These are phyloP conservation scores for Scaptomyza flava DNA, from an alignment of 2,888 invertebrate species.

Conservation along the genomic window DNA sequence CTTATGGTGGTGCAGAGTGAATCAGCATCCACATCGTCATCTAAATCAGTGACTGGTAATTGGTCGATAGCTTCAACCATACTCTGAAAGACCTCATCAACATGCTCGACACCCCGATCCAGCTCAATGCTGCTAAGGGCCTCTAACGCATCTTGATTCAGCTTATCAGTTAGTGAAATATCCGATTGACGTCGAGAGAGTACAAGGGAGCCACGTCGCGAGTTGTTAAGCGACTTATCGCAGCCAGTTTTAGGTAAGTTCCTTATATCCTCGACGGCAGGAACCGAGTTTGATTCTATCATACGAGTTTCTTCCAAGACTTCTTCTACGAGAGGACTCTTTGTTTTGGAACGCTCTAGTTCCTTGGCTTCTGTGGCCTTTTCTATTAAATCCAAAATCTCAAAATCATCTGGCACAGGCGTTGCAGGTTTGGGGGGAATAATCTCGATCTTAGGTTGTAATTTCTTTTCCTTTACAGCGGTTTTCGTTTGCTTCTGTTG, in stretches of 20 bases:
- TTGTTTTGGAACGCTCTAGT: constrained; percentile 63
- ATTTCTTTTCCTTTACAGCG: constrained; percentile 5
- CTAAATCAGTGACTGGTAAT: constrained; percentile 5
- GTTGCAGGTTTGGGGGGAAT: constrained; percentile 52
- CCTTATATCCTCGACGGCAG: constrained; percentile 75
- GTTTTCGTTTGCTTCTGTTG: constrained; percentile 23
- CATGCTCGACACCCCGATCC: constrained; percentile 43
- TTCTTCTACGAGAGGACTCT: constrained; percentile 57
- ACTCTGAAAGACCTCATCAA: constrained; percentile 76
- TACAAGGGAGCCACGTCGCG: constrained; percentile 74
- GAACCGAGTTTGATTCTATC: background rate
- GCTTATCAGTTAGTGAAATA: constrained; percentile 65
- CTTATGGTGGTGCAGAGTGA: constrained; percentile 80
- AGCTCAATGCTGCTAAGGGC: constrained; percentile 49
- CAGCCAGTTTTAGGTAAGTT: constrained; percentile 81
- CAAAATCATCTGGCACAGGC: constrained; percentile 68
- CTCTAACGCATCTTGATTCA: constrained; percentile 62
- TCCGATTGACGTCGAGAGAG: constrained; percentile 69
- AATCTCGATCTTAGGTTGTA: constrained; percentile 21
- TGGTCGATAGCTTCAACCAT: constrained; percentile 68
- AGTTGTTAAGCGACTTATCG: constrained; percentile 76
- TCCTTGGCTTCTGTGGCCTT: constrained; percentile 64
- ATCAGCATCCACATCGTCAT: constrained; percentile 68
- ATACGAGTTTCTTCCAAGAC: constrained; percentile 2
- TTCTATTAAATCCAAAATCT: constrained; percentile 61